Conservation (phyloP, 2,797 vertebrate species). For the Pseudomugil tenellus region DNA sequence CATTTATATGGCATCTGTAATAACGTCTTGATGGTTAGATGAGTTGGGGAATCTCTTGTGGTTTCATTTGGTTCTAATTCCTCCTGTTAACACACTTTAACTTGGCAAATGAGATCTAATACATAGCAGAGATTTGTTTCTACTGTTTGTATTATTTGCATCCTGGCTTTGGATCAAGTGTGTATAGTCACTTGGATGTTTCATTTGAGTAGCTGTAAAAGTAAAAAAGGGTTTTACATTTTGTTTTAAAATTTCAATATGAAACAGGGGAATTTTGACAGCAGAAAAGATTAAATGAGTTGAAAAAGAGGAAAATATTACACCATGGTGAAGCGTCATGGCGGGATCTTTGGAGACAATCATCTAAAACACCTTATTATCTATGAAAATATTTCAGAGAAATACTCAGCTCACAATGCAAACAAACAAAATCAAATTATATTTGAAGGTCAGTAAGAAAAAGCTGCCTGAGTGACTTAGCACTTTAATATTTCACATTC, state of each 20-base stretch:
- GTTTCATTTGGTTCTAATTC: slow-evolving; percentile 78
- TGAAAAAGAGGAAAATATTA: not conserved
- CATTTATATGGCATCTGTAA: slow-evolving; percentile 76
- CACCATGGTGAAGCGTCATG: not conserved
- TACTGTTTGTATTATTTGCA: slow-evolving; percentile 17
- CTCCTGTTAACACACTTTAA: slow-evolving; percentile 78
- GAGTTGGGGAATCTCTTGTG: slow-evolving; percentile 70
- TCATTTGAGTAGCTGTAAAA: slow-evolving; percentile 4
- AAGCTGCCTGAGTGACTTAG: not conserved
- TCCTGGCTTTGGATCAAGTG: slow-evolving; percentile 17
- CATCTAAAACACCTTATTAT: not conserved
- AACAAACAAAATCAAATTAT: not conserved
- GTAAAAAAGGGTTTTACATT: slow-evolving; percentile 10
- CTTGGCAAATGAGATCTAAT: slow-evolving; percentile 65
- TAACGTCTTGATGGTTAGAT: slow-evolving; percentile 73
- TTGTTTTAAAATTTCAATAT: not conserved
- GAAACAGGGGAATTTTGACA: not conserved
- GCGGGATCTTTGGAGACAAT: not conserved
- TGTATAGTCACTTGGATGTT: not conserved
- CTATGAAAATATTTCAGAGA: not conserved
- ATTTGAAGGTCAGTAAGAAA: not conserved
- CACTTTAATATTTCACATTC: not conserved
- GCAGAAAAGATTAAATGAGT: not conserved
- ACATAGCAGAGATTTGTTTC: slow-evolving; percentile 29
- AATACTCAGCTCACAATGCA: not conserved